A percentile compares a stretch with the other conserved stretches of the same genome.
These are phyloP conservation scores for Myocastor coypus DNA, from an alignment of 2,113 vertebrate genomes.

Conservation along the genomic window DNA sequence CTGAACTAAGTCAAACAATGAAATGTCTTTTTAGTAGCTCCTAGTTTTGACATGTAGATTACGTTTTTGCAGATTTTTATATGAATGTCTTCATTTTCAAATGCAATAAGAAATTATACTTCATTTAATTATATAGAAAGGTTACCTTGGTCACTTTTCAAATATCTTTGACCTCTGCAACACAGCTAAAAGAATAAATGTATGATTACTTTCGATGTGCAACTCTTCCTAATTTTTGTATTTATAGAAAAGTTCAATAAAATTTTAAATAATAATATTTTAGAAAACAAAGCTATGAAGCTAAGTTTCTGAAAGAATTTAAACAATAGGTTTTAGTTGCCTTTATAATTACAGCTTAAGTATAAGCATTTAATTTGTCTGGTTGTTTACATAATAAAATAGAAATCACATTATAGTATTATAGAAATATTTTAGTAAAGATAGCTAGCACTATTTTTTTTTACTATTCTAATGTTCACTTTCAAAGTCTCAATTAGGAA, in stretches of 20 bases:
- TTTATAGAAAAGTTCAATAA: constrained; percentile 62
- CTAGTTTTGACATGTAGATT: constrained; percentile 69
- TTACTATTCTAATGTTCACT: neutral
- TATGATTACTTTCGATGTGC: constrained; percentile 73
- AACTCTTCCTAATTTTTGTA: constrained; percentile 61
- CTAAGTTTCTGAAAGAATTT: constrained; percentile 36
- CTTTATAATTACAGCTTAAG: neutral
- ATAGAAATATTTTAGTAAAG: neutral
- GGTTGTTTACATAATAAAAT: constrained; percentile 41
- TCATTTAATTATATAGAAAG: constrained; percentile 72
- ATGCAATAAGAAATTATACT: constrained; percentile 62
- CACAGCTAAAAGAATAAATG: constrained; percentile 59
- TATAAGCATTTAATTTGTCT: constrained; percentile 40
- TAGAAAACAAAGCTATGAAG: constrained; percentile 59
- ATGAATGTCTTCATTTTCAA: constrained; percentile 69
- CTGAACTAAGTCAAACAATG: constrained; percentile 62
- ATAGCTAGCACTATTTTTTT: neutral
- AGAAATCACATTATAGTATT: neutral
- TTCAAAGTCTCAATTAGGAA: constrained; percentile 43
- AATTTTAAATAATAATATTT: constrained; percentile 62
- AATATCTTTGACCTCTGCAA: constrained; percentile 73
- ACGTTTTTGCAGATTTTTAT: constrained; percentile 60
- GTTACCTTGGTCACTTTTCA: constrained; percentile 50
- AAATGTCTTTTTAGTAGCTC: constrained; percentile 43
- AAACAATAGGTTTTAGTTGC: constrained; percentile 42